Evolutionary conservation across 2,113 vertebrate species (phyloP).

Genomic region (Alligator mississippiensis): DNA sequence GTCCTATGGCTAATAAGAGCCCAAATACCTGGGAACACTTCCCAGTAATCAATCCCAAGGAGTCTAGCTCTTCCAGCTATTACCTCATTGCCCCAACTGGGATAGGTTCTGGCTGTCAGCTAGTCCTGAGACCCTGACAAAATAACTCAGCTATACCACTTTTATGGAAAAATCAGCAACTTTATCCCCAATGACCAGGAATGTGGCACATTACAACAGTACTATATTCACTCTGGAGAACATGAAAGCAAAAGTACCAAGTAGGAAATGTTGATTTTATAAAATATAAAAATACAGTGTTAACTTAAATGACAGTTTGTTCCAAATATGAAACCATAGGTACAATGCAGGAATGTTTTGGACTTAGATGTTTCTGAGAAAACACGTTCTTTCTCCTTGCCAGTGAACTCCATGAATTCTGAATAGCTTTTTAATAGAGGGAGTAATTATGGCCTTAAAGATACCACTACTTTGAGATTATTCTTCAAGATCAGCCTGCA

Average conservation of each 20-base stretch:
- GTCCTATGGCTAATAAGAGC: no score
- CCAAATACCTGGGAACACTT: no score
- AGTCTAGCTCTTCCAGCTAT: no score
- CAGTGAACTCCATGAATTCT: not conserved
- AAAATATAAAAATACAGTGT: not conserved
- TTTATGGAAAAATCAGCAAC: not conserved
- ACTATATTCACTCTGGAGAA: not conserved
- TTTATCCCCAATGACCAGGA: not conserved
- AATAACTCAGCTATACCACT: not conserved
- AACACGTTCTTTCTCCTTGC: not conserved
- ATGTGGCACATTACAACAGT: not conserved
- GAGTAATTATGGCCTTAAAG: not conserved
- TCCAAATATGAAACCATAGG: not conserved
- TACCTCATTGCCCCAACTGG: no score
- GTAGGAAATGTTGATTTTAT: not conserved
- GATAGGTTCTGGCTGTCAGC: no score
- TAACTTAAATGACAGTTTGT: not conserved
- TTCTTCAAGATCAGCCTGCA: not conserved
- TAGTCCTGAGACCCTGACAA: no score
- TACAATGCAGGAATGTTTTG: not conserved
- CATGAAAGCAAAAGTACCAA: not conserved
- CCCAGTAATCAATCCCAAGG: no score
- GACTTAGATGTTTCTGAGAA: not conserved
- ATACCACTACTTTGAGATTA: not conserved
- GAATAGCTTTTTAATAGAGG: not conserved